Evolutionary conservation across 1,140 invertebrate genomes (phyloP).

Genomic region (Saccostrea echinata): DNA sequence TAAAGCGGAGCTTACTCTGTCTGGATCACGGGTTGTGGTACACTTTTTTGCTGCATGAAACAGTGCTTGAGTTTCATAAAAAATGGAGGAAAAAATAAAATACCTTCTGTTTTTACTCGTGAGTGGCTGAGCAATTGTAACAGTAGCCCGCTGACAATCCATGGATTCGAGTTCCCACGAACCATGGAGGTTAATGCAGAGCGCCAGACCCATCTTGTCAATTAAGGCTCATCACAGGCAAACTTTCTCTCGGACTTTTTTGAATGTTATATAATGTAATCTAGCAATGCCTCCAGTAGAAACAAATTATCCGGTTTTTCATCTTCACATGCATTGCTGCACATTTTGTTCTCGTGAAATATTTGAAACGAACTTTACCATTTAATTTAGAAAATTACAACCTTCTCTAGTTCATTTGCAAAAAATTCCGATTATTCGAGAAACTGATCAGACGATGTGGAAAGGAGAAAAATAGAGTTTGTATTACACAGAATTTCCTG

Average conservation of each 20-base stretch:
- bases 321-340: background rate
- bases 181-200: background rate
- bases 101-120: background rate
- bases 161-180: conserved; percentile 4
- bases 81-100: conserved; percentile 4
- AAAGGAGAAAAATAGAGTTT: background rate
- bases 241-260: conserved; percentile 13
- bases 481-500: background rate
- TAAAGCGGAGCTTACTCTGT: background rate
- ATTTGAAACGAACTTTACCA: background rate
- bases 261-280: conserved; percentile 31
- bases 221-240: conserved; percentile 11
- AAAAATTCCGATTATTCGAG: background rate
- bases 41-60: background rate
- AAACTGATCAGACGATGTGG: background rate
- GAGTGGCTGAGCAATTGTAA: conserved; percentile 17
- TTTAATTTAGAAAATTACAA: background rate
- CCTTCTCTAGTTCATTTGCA: background rate
- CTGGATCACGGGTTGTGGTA: background rate
- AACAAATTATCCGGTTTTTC: background rate
- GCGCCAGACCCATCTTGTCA: conserved; percentile 2
- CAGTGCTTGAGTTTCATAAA: conserved; percentile 27
- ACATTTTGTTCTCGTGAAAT: background rate
- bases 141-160: background rate
- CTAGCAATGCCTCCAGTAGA: background rate